Conservation (phyloP, 2,113 vertebrate genomes). For the Hydrochoerus hydrochaeris region DNA sequence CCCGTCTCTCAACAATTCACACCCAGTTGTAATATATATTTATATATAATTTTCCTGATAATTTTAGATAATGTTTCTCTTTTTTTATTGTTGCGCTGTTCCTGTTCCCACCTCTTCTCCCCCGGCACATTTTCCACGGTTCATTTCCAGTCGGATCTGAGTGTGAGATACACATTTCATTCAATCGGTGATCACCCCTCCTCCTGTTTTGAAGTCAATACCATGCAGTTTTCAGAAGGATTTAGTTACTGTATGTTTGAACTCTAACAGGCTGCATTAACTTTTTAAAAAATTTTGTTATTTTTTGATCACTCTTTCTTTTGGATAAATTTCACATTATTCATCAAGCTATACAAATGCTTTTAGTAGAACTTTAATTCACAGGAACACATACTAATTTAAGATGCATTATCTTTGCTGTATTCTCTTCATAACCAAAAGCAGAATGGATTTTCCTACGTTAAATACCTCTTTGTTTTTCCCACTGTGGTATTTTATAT, state of each 20-base stretch:
- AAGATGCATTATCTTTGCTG: background rate
- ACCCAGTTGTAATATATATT: background rate
- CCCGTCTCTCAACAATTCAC: background rate
- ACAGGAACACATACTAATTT: background rate
- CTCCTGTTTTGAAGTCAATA: background rate
- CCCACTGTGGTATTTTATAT: constrained; percentile 3
- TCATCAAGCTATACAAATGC: background rate
- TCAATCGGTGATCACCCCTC: background rate
- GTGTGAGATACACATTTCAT: background rate
- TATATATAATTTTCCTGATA: background rate
- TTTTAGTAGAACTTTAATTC: background rate
- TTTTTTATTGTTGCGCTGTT: background rate
- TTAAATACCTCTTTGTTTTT: background rate
- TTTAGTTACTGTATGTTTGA: background rate
- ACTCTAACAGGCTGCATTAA: background rate
- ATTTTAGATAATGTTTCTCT: constrained; percentile 4
- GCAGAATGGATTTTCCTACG: background rate
- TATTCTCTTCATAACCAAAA: background rate
- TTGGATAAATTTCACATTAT: constrained; percentile 30
- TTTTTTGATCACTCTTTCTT: background rate
- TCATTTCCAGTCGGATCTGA: background rate
- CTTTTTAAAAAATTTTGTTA: background rate
- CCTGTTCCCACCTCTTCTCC: background rate
- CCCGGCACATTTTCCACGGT: constrained; percentile 16
- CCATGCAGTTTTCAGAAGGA: background rate